Percentiles rank a stretch among this genome's conserved stretches.
phyloP scores from a whole-genome alignment of 2,113 vertebrate genomes.

The Ellobius talpinus region DNA sequence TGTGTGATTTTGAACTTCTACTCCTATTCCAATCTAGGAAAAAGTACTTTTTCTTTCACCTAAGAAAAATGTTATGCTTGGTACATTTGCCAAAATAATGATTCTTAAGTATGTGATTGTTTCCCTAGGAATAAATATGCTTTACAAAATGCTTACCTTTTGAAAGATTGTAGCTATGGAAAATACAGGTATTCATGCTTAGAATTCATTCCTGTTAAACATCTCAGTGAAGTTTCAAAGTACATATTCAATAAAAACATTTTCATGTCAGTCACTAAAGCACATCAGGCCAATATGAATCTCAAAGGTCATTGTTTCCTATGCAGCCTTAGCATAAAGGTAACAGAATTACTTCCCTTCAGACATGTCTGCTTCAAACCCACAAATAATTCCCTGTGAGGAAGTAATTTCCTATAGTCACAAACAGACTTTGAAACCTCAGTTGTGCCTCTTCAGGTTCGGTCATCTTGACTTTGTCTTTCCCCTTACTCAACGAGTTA shows the following conservation, averaged over 20 bases:
- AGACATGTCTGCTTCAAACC: not conserved
- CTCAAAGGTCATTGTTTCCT: not conserved
- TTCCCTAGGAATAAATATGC: slow-evolving; percentile 56
- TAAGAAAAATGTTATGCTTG: slow-evolving; percentile 36
- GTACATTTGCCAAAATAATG: slow-evolving; percentile 54
- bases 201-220: slow-evolving; percentile 64
- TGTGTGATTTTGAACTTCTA: slow-evolving; percentile 21
- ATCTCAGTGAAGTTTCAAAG: slow-evolving; percentile 39
- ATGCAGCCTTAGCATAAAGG: not conserved
- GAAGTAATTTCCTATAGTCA: not conserved
- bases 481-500: slow-evolving; percentile 3
- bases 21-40: slow-evolving; percentile 36
- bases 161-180: not conserved
- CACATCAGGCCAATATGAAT: not conserved
- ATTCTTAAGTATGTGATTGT: slow-evolving; percentile 19
- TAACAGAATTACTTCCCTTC: not conserved
- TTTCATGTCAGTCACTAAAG: not conserved
- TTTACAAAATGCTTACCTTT: slow-evolving; percentile 52
- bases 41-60: slow-evolving; percentile 43
- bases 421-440: not conserved
- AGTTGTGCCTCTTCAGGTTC: not conserved
- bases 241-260: slow-evolving; percentile 46
- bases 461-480: slow-evolving; percentile 45
- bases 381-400: not conserved
- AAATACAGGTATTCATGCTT: slow-evolving; percentile 46